A percentile compares a stretch with the other conserved stretches of the same genome.
Conservation (phyloP, 2,113 vertebrate genomes). For the Pelvicachromis taeniatus region DNA sequence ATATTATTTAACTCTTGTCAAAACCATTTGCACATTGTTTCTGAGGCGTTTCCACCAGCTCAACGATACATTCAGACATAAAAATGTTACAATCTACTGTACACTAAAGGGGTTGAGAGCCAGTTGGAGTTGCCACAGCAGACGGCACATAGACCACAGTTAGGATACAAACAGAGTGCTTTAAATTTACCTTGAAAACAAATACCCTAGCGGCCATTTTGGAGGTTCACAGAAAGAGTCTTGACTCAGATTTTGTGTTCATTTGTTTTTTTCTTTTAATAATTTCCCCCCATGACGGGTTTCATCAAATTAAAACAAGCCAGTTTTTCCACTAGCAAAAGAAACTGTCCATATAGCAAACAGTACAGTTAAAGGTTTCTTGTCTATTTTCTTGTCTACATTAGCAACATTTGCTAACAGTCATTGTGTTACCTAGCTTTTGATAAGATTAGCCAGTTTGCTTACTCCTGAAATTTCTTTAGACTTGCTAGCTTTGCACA, state of each 20-base stretch:
- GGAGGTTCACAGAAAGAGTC: neutral
- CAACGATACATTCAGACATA: constrained; percentile 84
- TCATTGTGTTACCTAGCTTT: neutral
- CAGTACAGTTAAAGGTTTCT: neutral
- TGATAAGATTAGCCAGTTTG: neutral
- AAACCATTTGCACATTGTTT: constrained; percentile 1
- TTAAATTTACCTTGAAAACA: neutral
- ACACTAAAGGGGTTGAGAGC: constrained; percentile 30
- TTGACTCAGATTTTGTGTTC: neutral
- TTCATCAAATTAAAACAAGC: neutral
- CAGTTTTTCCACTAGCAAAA: neutral
- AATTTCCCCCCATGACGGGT: neutral
- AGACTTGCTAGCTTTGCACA: neutral
- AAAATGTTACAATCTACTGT: constrained; percentile 75
- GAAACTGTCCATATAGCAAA: neutral
- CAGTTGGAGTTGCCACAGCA: constrained; percentile 6
- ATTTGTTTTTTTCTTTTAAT: neutral
- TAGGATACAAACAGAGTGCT: neutral
- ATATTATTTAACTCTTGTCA: constrained; percentile 17
- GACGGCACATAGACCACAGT: neutral
- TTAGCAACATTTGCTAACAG: neutral
- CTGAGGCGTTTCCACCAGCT: constrained; percentile 36
- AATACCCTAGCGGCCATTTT: neutral
- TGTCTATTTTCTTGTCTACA: neutral
- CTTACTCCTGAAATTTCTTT: neutral